A percentile compares a stretch with the other conserved stretches of the same genome.
Evolutionary conservation across 2,888 invertebrate genomes (phyloP).

Genomic region (Trachelus troglodyta): DNA sequence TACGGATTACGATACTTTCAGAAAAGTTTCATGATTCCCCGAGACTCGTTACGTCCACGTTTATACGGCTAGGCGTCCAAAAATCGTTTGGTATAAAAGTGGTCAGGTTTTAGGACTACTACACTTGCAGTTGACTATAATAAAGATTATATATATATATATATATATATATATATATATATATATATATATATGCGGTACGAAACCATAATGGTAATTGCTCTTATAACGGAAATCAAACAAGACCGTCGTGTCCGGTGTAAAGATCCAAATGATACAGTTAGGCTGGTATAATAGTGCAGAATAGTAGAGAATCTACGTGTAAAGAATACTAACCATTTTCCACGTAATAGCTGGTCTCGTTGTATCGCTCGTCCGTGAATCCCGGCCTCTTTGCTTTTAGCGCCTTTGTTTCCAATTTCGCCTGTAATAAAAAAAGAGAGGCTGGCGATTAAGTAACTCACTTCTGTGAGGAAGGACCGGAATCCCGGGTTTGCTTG

Average conservation of each 20-base stretch:
- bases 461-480: not conserved
- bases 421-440: constrained; percentile 78
- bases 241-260: not conserved
- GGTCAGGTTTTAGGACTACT: not conserved
- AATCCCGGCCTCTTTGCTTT: constrained; percentile 93
- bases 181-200: no score
- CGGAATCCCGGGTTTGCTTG: not conserved
- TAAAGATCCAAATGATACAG: not conserved
- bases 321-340: constrained; percentile 77
- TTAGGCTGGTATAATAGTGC: not conserved
- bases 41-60: not conserved
- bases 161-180: no score
- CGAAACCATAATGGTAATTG: not conserved
- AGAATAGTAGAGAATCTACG: constrained; percentile 13
- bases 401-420: constrained; percentile 89
- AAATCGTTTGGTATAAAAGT: not conserved
- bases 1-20: not conserved
- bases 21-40: not conserved
- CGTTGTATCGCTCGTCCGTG: constrained; percentile 92
- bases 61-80: constrained; percentile 11
- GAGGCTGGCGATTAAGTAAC: constrained; percentile 10
- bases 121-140: not conserved
- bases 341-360: constrained; percentile 95
- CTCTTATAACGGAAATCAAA: not conserved
- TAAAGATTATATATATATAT: no score